Evolutionary conservation across 2,113 vertebrate species (phyloP).

Genomic region (Spilogale gracilis): DNA sequence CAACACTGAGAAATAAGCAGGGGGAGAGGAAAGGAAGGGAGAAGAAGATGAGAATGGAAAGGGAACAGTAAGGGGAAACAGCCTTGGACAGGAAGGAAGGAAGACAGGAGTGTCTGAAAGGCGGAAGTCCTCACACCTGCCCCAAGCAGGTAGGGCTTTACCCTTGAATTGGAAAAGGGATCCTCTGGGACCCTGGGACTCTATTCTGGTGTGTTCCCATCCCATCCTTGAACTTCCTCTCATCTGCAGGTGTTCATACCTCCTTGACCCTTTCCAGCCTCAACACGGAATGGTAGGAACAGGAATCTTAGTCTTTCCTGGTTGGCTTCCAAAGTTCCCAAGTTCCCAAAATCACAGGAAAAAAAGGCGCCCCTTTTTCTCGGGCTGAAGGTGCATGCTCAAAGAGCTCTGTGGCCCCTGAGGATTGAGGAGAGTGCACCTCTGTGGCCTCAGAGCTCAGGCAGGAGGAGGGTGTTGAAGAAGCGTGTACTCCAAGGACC

Average conservation of each 20-base stretch:
- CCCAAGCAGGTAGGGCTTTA: neutral
- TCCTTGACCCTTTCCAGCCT: neutral
- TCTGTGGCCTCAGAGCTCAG: neutral
- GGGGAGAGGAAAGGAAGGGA: neutral
- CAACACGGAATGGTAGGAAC: neutral
- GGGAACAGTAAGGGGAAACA: neutral
- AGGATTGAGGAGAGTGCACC: neutral
- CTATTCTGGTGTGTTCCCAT: neutral
- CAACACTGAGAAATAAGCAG: neutral
- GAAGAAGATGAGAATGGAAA: neutral
- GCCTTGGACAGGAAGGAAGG: neutral
- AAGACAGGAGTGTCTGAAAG: neutral
- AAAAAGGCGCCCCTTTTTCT: neutral
- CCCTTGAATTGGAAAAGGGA: neutral
- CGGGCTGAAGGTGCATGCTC: neutral
- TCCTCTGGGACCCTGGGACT: neutral
- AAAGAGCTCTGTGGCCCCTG: neutral
- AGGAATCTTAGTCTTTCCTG: neutral
- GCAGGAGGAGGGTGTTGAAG: accelerated
- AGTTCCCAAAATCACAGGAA: neutral
- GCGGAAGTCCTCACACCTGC: neutral
- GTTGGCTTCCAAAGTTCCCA: neutral
- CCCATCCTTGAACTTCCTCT: neutral
- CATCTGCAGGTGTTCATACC: neutral
- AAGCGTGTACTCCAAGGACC: neutral